Conservation (phyloP, 2,113 vertebrate genomes). For the Embiotoca jacksoni region DNA sequence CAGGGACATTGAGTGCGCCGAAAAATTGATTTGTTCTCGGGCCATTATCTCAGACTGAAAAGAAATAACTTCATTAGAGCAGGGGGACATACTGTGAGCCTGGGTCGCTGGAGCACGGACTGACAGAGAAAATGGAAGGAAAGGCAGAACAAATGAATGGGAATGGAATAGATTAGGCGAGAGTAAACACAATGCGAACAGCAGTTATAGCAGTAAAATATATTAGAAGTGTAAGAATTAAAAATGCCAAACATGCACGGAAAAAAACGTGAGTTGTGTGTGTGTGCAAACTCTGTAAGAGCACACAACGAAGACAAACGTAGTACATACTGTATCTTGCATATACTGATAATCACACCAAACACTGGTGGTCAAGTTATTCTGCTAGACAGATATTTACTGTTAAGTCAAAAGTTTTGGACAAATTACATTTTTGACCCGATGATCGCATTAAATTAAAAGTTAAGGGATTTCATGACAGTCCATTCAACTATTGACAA, state of each 20-base stretch:
- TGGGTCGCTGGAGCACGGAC: slow-evolving; percentile 35
- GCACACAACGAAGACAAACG: not conserved
- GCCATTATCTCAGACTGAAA: slow-evolving; percentile 51
- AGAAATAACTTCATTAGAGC: slow-evolving; percentile 59
- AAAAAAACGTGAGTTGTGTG: too few relatives aligned
- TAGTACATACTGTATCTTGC: not conserved
- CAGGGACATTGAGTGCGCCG: slow-evolving; percentile 46
- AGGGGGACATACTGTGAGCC: slow-evolving; percentile 1
- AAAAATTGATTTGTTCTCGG: slow-evolving; percentile 50
- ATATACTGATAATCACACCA: not conserved
- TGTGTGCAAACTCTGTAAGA: not conserved
- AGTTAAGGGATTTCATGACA: too few relatives aligned
- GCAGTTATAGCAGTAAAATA: not conserved
- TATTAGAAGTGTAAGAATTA: not conserved
- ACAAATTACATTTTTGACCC: not conserved
- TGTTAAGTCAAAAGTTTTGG: not conserved
- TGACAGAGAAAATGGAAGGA: not conserved
- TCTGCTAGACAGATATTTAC: not conserved
- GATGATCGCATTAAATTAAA: not conserved
- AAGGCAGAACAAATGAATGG: slow-evolving; percentile 23
- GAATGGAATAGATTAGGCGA: slow-evolving; percentile 2
- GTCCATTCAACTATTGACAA: too few relatives aligned
- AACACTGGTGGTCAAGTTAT: not conserved
- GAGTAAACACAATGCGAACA: slow-evolving; percentile 14
- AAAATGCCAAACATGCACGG: not conserved